Evolutionary conservation across 2,113 vertebrate species (phyloP).

Genomic region (Martes martes): DNA sequence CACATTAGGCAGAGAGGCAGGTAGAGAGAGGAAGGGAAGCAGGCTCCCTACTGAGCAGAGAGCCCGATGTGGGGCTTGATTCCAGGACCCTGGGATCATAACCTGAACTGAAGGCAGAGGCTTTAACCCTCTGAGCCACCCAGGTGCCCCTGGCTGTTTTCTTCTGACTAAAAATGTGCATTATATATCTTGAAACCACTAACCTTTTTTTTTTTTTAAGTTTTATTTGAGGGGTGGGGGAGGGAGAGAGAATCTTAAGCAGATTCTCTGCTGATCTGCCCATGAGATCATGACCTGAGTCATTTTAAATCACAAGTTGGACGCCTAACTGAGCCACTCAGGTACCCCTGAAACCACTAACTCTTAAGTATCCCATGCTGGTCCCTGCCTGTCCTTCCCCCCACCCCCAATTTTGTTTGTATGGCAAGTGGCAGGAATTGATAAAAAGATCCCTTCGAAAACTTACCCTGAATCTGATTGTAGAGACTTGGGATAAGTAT

Average conservation of each 20-base stretch:
- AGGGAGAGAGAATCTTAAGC: background rate
- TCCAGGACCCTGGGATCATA: too few species aligned
- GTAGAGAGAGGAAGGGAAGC: too few species aligned
- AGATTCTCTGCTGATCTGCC: background rate
- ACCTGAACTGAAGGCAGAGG: too few species aligned
- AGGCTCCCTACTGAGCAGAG: too few species aligned
- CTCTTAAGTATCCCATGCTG: background rate
- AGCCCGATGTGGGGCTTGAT: too few species aligned
- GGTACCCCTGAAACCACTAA: background rate
- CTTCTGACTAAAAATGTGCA: background rate
- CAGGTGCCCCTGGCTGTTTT: background rate
- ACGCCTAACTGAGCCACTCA: background rate
- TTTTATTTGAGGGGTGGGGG: background rate
- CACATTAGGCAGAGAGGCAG: too few species aligned
- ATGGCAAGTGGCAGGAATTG: background rate
- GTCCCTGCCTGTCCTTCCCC: background rate
- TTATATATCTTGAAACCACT: background rate
- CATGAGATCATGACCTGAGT: background rate
- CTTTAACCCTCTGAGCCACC: too few species aligned
- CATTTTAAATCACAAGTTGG: too few species aligned
- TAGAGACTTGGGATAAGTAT: background rate
- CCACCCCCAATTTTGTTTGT: background rate
- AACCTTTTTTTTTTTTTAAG: background rate
- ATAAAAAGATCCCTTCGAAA: background rate
- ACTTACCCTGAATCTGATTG: background rate